Evolutionary conservation across 2,113 vertebrate genomes (phyloP), one percentile per base, ranked within the genome.

Genomic region (Henicopernis longicauda): DNA sequence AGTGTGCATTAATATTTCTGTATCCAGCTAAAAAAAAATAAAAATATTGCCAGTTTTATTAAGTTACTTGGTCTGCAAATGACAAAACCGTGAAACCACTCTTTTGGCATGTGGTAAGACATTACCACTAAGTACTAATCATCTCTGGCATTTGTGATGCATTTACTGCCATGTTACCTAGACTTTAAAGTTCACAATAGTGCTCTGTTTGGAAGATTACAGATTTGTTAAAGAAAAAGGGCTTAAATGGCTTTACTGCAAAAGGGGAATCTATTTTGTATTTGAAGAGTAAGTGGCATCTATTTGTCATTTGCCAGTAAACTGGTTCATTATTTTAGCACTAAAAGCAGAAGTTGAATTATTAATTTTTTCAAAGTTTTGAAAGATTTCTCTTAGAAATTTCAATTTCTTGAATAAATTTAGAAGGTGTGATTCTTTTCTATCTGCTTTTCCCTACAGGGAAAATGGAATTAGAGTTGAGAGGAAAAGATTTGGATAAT

Each of bases 391-490:
- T 71, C 54, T 61, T 83, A n/a, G 47, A 76, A 63, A 17, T 16
- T 22, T 29, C 4, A 22, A 0, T 29, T 77, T 69, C 16, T 57
- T 9, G 26, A 55, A 44, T 85, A 50, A 32, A 40, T 77, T 44
- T 52, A 34, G 11, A 38, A 71, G 13, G 2, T 73, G 4, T 44
- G 26, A 31, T 63, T 89, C 18, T 66, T 73, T 63, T 67, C 25
- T 69, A 1, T 74, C 38, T 86, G 52, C 50, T 88, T 82, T 14
- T 95, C 72, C 89, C 38, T 94, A 31, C 38, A 82, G 54, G 83
- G 83, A 95, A 90, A 88, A 91, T 78, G 42, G 34, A 74, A 59
- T 95, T 96, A 93, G 67, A 58, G 16, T 52, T 93, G 31, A 70
- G 7, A 69, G 58, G 78, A 92, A 80, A 92, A 52, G 79, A 63